These are phyloP conservation scores for Thaleichthys pacificus DNA, from an alignment of 2,797 vertebrate species.

Conservation along the genomic window DNA sequence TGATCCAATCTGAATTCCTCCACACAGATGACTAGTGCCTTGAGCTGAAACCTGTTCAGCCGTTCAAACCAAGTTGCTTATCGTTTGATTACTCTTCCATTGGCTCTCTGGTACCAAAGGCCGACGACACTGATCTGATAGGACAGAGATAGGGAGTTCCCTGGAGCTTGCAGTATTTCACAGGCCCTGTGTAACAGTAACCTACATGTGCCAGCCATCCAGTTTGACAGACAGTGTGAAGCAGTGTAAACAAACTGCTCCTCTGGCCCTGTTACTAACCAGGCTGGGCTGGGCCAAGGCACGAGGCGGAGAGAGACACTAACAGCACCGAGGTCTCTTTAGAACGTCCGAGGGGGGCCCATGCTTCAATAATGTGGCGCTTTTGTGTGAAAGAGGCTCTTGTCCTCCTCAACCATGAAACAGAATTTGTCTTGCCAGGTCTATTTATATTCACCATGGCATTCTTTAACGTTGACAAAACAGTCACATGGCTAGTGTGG, in stretches of 20 bases:
- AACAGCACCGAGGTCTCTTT: slow-evolving; percentile 39
- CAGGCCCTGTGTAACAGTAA: slow-evolving; percentile 49
- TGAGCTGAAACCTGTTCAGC: too few relatives aligned
- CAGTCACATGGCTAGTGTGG: slow-evolving; percentile 59
- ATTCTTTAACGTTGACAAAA: slow-evolving; percentile 67
- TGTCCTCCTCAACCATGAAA: slow-evolving; percentile 68
- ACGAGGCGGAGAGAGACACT: slow-evolving; percentile 37
- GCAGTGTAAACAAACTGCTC: slow-evolving; percentile 27
- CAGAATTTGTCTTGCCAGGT: slow-evolving; percentile 68
- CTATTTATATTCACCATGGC: slow-evolving; percentile 75
- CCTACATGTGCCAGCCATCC: slow-evolving; percentile 45
- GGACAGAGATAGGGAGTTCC: slow-evolving; percentile 34
- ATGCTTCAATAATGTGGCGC: slow-evolving; percentile 53
- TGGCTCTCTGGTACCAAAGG: background rate
- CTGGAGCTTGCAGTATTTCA: slow-evolving; percentile 49
- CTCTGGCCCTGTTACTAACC: slow-evolving; percentile 18
- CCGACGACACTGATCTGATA: slow-evolving; percentile 27
- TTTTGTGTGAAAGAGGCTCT: slow-evolving; percentile 71
- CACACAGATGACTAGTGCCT: too few relatives aligned
- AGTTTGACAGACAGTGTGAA: slow-evolving; percentile 24
- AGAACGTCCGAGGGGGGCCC: slow-evolving; percentile 46
- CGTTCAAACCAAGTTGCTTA: background rate
- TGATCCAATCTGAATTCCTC: too few relatives aligned
- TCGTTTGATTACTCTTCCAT: background rate
- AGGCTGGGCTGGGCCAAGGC: slow-evolving; percentile 9